Conservation (phyloP, 2,888 invertebrate genomes). For the Acrocyrtus sp. region DNA sequence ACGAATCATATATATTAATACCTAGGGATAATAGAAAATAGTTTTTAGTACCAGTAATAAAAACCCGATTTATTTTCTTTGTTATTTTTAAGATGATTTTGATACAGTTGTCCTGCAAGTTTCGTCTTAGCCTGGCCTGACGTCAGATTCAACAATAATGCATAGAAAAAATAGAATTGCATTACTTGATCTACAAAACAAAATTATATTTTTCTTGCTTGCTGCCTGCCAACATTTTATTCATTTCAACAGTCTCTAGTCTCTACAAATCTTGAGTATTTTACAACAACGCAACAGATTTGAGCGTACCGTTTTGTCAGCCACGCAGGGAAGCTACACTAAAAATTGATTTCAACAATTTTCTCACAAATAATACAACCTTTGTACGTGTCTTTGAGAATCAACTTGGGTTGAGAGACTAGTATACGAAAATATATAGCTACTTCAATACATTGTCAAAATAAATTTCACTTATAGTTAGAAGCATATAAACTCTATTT, state of each 20-base stretch:
- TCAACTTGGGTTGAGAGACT: conserved; percentile 39
- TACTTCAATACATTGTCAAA: conserved; percentile 6
- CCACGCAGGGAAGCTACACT: neutral
- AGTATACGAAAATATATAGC: conserved; percentile 44
- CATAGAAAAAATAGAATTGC: no score
- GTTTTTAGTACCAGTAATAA: conserved; percentile 46
- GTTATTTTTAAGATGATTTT: conserved; percentile 8
- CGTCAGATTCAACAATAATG: no score
- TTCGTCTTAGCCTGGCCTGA: no score
- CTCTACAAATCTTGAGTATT: neutral
- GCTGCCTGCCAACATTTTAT: neutral
- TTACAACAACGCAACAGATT: neutral
- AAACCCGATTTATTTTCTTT: conserved; percentile 44
- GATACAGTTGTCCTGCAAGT: no score
- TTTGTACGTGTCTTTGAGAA: conserved; percentile 52
- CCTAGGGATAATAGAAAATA: conserved; percentile 16
- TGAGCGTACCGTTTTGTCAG: no score
- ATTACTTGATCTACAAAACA: no score
- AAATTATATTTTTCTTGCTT: no score
- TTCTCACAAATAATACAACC: neutral
- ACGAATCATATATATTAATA: conserved; percentile 18
- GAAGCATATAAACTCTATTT: no score
- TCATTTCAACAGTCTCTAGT: neutral
- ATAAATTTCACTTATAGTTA: no score
- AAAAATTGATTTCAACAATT: neutral